Evolutionary conservation across 2,888 invertebrate species (phyloP), one percentile per base, ranked within the genome.

Genomic region (Pristionchus japonicus): DNA sequence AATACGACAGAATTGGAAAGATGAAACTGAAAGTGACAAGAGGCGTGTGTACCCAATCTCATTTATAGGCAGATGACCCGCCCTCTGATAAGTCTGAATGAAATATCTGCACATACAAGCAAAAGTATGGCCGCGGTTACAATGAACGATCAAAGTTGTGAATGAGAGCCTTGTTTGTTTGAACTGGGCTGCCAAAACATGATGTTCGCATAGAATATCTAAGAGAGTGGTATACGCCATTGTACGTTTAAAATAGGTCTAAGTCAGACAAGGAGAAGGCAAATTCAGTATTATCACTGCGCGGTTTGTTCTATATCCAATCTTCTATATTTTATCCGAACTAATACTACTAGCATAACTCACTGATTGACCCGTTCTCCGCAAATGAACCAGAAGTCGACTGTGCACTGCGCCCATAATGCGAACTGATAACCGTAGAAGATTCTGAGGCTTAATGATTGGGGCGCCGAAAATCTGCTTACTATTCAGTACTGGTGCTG

Each of bases 11-110:
- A 23, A 13, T 27, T 15, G 11, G 52, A 52, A 82, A 27, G 23
- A 3, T 49, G 31, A 31, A 31, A 34, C 23, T 11, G n/a, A n/a
- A 13, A 37, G n/a, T 7, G 57, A 15, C 83, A 57, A 84, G 43
- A 34, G 37, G 17, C 40, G 9, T 49, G 61, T 23, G 43, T 20
- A 83, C 52, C 23, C 47, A 74, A 83, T 80, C 52, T 47, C 52
- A 83, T 52, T 83, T 83, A 52, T 83, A 83, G 82, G 52, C 82
- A 20, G 31, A 34, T 83, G 82, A 83, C 82, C 82, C 82, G 82
- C 82, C 82, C 82, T 80, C 34, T 83, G 82, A 83, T 83, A 83
- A 83, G 82, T 83, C 52, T 52, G 7, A 17, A 31, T 20, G 34
- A 47, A 17, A 17, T 37, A 20, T 83, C 47, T 80, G 34, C 47